phyloP scores from a whole-genome alignment of 1,140 invertebrate species.

The Brachionus koreanus region DNA sequence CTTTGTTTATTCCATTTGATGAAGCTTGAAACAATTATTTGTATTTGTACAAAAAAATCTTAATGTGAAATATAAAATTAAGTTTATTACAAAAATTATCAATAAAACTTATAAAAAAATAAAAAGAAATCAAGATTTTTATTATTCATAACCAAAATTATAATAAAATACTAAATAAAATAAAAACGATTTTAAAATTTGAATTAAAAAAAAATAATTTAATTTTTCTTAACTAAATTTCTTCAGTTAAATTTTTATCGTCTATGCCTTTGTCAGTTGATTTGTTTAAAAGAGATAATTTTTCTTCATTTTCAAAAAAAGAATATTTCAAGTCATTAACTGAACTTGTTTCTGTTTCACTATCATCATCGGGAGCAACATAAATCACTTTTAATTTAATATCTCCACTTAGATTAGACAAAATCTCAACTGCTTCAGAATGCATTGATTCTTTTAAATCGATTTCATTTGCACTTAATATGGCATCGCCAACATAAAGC shows the following conservation, averaged over 20 bases:
- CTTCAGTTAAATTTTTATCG: neutral
- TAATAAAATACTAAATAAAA: neutral
- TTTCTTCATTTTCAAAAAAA: constrained; percentile 25
- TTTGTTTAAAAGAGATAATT: neutral
- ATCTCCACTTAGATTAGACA: constrained; percentile 65
- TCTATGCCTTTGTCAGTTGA: neutral
- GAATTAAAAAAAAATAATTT: neutral
- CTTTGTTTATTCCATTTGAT: too few species aligned
- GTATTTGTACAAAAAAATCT: too few species aligned
- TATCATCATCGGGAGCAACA: constrained; percentile 67
- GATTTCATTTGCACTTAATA: constrained; percentile 72
- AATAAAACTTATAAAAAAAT: neutral
- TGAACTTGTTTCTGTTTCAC: constrained; percentile 54
- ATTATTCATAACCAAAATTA: neutral
- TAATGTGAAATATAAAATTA: too few species aligned
- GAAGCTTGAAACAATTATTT: too few species aligned
- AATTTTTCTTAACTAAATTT: neutral
- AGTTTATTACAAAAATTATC: too few species aligned
- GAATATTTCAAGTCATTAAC: constrained; percentile 47
- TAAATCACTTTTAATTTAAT: constrained; percentile 70
- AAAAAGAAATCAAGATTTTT: neutral
- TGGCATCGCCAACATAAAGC: constrained; percentile 76
- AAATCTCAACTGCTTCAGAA: constrained; percentile 69
- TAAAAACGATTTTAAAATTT: neutral
- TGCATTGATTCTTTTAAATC: constrained; percentile 69